A percentile compares a stretch with the other conserved stretches of the same genome.
These are phyloP conservation scores for Agelaius tricolor DNA, from an alignment of 2,113 vertebrate species.

Conservation along the genomic window DNA sequence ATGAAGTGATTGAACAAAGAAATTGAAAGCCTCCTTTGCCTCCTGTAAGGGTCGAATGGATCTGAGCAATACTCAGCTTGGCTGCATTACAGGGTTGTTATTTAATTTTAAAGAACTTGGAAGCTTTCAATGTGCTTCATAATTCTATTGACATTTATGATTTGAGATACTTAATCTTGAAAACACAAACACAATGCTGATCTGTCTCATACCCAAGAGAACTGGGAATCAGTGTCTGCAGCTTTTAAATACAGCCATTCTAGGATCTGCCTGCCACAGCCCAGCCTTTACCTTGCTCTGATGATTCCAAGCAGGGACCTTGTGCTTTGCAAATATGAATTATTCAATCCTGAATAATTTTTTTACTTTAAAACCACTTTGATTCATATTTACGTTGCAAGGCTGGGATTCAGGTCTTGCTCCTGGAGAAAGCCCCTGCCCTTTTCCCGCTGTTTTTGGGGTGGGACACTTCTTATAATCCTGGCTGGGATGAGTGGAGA, in stretches of 20 bases:
- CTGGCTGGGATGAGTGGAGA: not conserved
- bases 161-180: constrained; percentile 45
- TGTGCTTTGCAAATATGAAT: not conserved
- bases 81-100: constrained; percentile 44
- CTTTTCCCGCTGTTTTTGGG: fast-evolving
- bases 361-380: not conserved
- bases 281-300: not conserved
- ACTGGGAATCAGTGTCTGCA: not conserved
- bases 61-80: constrained; percentile 19
- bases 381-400: not conserved
- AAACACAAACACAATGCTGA: not conserved
- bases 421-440: not conserved
- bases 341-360: not conserved
- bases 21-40: constrained; percentile 49
- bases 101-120: constrained; percentile 56
- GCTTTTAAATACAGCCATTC: not conserved
- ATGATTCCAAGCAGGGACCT: not conserved
- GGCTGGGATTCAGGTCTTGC: not conserved
- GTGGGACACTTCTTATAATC: not conserved
- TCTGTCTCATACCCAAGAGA: constrained; percentile 9
- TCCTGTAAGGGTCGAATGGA: constrained; percentile 2
- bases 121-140: constrained; percentile 52
- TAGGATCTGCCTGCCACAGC: not conserved
- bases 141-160: constrained; percentile 63
- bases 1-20: constrained; percentile 61